Evolutionary conservation across 1,140 invertebrate species (phyloP).

Genomic region (Drosophila kohkoa): DNA sequence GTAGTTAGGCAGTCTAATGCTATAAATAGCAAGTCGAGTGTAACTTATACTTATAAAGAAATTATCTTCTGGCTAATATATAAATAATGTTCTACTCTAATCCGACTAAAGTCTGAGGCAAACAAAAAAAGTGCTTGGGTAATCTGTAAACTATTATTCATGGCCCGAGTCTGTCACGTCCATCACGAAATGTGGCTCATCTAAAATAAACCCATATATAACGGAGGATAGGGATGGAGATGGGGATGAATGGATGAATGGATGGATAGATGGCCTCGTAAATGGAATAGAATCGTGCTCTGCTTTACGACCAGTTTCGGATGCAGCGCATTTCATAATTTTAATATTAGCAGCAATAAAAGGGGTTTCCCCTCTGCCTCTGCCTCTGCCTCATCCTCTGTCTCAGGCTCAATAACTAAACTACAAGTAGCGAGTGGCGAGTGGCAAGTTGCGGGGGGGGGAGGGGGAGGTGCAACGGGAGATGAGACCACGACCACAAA

Average conservation of each 20-base stretch:
- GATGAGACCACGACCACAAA: constrained; percentile 48
- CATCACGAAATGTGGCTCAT: neutral
- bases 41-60: neutral
- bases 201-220: too few relatives aligned
- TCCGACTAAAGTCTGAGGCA: too few relatives aligned
- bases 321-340: constrained; percentile 67
- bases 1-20: too few relatives aligned
- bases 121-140: neutral
- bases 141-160: constrained; percentile 12
- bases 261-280: constrained; percentile 26
- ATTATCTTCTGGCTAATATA: too few relatives aligned
- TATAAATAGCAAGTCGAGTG: too few relatives aligned
- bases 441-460: neutral
- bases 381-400: too few relatives aligned
- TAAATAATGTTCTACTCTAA: too few relatives aligned
- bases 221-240: too few relatives aligned
- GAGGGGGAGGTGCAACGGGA: neutral
- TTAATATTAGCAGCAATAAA: constrained; percentile 76
- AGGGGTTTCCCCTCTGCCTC: constrained; percentile 9
- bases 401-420: constrained; percentile 20
- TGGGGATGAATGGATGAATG: too few relatives aligned
- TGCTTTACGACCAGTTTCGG: constrained; percentile 45
- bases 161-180: constrained; percentile 5
- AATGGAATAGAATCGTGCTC: constrained; percentile 50
- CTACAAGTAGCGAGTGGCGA: neutral